Evolutionary conservation across 1,140 invertebrate species (phyloP).

Genomic region (Phymastichus coffea): DNA sequence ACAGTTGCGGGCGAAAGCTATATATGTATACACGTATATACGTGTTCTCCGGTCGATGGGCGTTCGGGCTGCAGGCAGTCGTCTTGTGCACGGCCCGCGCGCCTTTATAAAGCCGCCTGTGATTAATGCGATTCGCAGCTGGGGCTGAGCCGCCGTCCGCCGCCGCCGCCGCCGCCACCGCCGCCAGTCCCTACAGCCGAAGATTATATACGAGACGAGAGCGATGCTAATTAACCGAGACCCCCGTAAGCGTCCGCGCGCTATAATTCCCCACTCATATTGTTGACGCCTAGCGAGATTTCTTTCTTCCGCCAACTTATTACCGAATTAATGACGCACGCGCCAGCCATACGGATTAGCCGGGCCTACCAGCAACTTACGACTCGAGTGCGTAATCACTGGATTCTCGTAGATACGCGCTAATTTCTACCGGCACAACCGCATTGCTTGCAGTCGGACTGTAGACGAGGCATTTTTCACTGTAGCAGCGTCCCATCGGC

Average conservation of each 20-base stretch:
- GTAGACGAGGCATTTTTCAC: conserved; percentile 1
- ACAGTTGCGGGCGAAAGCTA: too few species aligned
- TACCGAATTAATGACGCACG: not conserved
- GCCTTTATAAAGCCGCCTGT: conserved; percentile 29
- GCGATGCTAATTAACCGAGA: conserved; percentile 49
- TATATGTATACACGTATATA: too few species aligned
- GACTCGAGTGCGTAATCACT: too few species aligned
- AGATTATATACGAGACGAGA: conserved; percentile 39
- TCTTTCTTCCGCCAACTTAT: not conserved
- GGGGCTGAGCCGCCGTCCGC: conserved; percentile 42
- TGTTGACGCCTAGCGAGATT: too few species aligned
- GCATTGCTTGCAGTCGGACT: not conserved
- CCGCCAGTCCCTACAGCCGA: conserved; percentile 47
- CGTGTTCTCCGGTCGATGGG: not conserved
- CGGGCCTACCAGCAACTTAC: too few species aligned
- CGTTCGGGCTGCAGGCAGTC: not conserved
- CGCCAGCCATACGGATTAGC: too few species aligned
- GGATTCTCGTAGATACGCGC: too few species aligned
- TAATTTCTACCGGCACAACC: too few species aligned
- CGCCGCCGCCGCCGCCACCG: conserved; percentile 37
- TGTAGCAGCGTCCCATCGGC: too few species aligned
- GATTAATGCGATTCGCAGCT: conserved; percentile 56
- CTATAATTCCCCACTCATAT: too few species aligned
- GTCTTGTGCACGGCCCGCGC: not conserved
- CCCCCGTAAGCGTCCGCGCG: conserved; percentile 18